Evolutionary conservation across 1,140 invertebrate genomes (phyloP).

Genomic region (Saccostrea cuccullata): DNA sequence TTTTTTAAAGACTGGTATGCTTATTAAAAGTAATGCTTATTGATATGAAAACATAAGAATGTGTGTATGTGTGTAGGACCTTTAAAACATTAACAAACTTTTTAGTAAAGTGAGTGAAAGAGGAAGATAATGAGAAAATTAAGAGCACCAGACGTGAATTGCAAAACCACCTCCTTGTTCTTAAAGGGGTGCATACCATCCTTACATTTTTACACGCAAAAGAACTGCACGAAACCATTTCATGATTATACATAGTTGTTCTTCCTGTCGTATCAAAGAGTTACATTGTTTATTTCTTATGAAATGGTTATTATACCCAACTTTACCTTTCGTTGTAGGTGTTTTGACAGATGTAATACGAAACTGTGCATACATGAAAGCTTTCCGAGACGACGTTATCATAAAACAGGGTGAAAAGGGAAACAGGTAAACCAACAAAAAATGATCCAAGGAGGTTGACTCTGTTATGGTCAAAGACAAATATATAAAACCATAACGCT

Average conservation of each 20-base stretch:
- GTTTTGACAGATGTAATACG: constrained; percentile 66
- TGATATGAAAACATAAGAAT: too few species aligned
- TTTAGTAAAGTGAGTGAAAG: not conserved
- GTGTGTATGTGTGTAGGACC: too few species aligned
- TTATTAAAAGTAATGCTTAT: too few species aligned
- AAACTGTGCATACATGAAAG: constrained; percentile 66
- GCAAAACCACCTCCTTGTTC: too few species aligned
- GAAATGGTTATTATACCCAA: not conserved
- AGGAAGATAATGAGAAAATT: not conserved
- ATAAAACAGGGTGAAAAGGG: constrained; percentile 66
- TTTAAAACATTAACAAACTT: not conserved
- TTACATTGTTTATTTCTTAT: not conserved
- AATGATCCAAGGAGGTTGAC: too few species aligned
- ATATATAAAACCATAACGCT: too few species aligned
- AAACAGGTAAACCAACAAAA: constrained; percentile 59
- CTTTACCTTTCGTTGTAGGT: constrained; percentile 55
- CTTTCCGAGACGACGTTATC: constrained; percentile 64
- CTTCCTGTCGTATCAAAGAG: not conserved
- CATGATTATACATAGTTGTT: not conserved
- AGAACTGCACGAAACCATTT: not conserved
- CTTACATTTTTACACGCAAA: not conserved
- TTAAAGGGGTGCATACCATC: not conserved
- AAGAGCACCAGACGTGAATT: too few species aligned
- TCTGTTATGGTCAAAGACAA: too few species aligned
- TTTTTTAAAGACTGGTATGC: too few species aligned